Evolutionary conservation across 2,113 vertebrate genomes (phyloP).

Genomic region (Pluvialis apricaria): DNA sequence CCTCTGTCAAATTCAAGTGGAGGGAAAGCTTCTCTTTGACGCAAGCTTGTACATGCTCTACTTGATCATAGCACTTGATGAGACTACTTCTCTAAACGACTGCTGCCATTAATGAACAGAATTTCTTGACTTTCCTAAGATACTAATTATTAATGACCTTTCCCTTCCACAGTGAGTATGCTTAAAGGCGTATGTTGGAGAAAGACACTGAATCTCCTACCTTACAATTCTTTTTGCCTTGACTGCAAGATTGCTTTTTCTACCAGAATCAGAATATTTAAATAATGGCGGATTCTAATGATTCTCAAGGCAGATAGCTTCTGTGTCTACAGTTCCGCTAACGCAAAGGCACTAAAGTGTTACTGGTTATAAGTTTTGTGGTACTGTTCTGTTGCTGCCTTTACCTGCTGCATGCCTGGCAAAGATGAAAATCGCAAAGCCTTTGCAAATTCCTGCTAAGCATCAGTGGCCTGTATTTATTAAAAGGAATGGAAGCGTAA

Average conservation of each 20-base stretch:
- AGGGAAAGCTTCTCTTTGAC: background rate
- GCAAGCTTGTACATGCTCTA: no score
- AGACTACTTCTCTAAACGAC: background rate
- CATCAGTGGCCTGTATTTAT: background rate
- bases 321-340: background rate
- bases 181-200: background rate
- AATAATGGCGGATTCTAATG: background rate
- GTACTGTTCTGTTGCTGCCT: background rate
- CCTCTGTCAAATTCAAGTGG: background rate
- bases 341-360: background rate
- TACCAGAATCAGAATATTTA: background rate
- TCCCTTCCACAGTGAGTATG: background rate
- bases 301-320: background rate
- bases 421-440: background rate
- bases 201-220: background rate
- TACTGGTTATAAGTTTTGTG: background rate
- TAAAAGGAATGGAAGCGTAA: background rate
- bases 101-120: background rate
- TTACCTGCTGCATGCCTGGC: background rate
- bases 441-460: background rate
- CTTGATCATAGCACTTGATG: background rate
- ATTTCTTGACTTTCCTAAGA: background rate
- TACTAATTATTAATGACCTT: background rate
- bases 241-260: background rate
- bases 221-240: background rate